phyloP scores from a whole-genome alignment of 2,888 invertebrate genomes.

The Pristionchus maxplancki region DNA sequence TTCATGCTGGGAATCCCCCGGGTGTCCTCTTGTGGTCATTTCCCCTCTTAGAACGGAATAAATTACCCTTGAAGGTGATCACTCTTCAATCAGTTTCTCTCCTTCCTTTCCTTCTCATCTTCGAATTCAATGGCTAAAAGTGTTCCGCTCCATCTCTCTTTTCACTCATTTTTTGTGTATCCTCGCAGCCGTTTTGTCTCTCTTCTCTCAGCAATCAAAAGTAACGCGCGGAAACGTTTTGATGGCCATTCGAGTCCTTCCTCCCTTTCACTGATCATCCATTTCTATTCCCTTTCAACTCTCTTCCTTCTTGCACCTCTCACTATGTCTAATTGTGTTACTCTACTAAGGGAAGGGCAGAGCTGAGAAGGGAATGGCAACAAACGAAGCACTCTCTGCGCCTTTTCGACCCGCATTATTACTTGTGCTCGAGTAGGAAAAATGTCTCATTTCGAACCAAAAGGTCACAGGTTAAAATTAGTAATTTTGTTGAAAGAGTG shows the following conservation, averaged over 20 bases:
- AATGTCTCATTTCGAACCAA: no score
- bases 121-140: constrained; percentile 5
- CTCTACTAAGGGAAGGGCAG: not conserved
- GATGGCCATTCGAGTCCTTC: not conserved
- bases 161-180: constrained; percentile 5
- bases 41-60: constrained; percentile 9
- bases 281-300: not conserved
- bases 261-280: not conserved
- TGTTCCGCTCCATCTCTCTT: constrained; percentile 9
- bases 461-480: no score
- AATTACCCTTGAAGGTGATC: not conserved
- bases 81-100: not conserved
- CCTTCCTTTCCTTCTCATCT: not conserved
- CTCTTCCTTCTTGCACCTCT: not conserved
- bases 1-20: constrained; percentile 21
- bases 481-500: no score
- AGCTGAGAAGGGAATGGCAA: not conserved
- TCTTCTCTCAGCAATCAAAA: constrained; percentile 19
- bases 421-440: not conserved
- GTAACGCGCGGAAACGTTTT: constrained; percentile 9
- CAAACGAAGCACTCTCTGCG: not conserved
- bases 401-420: not conserved
- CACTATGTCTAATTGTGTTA: constrained; percentile 10
- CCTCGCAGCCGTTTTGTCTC: not conserved
- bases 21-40: not conserved